phyloP scores from a whole-genome alignment of 23 tunicate genomes.

The Phallusia fumigata region DNA sequence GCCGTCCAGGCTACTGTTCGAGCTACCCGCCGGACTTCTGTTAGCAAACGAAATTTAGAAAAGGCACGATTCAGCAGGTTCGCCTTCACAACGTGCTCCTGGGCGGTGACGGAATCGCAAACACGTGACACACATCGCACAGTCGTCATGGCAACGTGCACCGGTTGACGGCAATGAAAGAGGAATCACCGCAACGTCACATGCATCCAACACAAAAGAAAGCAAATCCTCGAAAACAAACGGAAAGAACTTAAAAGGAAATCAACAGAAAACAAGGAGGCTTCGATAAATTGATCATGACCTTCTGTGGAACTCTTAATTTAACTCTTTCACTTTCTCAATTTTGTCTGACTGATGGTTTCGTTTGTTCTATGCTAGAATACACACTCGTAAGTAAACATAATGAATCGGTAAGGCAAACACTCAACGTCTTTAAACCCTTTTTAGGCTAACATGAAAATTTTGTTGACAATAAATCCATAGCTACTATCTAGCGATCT shows the following conservation, averaged over 20 bases:
- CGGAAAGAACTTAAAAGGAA: neutral
- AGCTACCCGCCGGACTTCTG: constrained; percentile 15
- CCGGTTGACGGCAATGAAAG: neutral
- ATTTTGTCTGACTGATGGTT: too few relatives aligned
- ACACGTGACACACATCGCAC: neutral
- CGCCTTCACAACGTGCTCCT: neutral
- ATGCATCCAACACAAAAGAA: neutral
- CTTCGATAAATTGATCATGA: too few relatives aligned
- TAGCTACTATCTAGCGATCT: too few relatives aligned
- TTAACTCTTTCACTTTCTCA: too few relatives aligned
- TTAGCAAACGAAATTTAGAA: neutral
- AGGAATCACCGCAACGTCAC: neutral
- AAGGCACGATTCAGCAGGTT: neutral
- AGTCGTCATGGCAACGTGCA: constrained; percentile 9
- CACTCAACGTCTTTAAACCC: too few relatives aligned
- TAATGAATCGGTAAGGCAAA: too few relatives aligned
- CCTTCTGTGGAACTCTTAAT: too few relatives aligned
- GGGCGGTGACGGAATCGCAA: neutral
- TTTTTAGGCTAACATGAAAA: too few relatives aligned
- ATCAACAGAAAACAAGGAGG: neutral
- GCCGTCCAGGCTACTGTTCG: constrained; percentile 29
- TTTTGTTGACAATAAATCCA: too few relatives aligned
- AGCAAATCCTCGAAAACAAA: neutral
- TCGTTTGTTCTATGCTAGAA: too few relatives aligned
- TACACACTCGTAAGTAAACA: too few relatives aligned